phyloP scores from a whole-genome alignment of 2,113 vertebrate species.

The Himantopus leucocephalus region DNA sequence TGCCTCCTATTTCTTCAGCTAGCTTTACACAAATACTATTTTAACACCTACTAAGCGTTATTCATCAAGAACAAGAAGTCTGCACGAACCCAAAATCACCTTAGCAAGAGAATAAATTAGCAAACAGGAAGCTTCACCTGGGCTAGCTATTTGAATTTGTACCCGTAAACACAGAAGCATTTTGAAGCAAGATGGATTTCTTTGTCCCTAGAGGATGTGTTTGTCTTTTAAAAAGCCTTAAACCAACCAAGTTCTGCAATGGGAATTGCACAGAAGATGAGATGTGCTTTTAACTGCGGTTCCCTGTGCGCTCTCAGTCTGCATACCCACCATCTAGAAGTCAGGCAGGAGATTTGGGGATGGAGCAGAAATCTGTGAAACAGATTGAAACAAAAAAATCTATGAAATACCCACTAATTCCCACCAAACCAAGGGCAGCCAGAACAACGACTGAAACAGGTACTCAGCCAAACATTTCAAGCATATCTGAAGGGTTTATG shows the following conservation, averaged over 20 bases:
- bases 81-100: background rate
- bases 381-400: constrained; percentile 12
- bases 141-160: background rate
- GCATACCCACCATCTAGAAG: background rate
- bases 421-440: constrained; percentile 1
- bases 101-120: background rate
- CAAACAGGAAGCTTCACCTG: background rate
- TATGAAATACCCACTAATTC: background rate
- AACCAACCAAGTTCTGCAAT: background rate
- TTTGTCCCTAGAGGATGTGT: background rate
- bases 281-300: background rate
- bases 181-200: constrained; percentile 24
- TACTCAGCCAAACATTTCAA: background rate
- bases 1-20: constrained; percentile 5
- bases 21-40: constrained; percentile 44
- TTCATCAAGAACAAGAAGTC: constrained; percentile 50
- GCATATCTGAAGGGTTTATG: background rate
- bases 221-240: constrained; percentile 2
- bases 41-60: constrained; percentile 36
- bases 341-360: background rate
- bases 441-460: background rate
- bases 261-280: background rate
- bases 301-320: background rate
- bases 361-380: background rate
- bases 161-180: background rate